A percentile compares a stretch with the other conserved stretches of the same genome.
Evolutionary conservation across 2,113 vertebrate species (phyloP).

Genomic region (Colinus virginianus): DNA sequence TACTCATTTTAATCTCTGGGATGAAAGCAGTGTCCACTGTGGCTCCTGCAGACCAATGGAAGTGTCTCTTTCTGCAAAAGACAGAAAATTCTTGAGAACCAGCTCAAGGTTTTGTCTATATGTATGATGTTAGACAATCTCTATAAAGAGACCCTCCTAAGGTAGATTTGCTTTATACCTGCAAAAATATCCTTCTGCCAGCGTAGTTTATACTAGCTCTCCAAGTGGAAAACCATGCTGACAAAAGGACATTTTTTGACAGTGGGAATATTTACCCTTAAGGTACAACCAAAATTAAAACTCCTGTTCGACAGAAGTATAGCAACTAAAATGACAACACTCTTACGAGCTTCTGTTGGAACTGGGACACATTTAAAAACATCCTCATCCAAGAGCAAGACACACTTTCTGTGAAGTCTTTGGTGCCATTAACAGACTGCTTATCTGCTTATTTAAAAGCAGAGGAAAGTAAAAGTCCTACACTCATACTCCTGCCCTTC

Average conservation of each 20-base stretch:
- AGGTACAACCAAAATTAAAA: not conserved
- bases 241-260: not conserved
- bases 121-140: not conserved
- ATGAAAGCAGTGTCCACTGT: not conserved
- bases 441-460: not conserved
- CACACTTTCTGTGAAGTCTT: rapidly evolving
- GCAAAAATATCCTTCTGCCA: not conserved
- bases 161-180: not conserved
- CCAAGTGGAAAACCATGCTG: not conserved
- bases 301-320: not conserved
- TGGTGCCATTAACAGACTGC: not conserved
- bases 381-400: not conserved
- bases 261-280: not conserved
- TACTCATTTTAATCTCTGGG: not conserved
- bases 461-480: not conserved
- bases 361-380: not conserved
- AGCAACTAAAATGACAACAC: not conserved
- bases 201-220: not conserved
- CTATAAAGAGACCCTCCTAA: not conserved
- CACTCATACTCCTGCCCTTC: not conserved
- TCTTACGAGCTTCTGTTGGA: not conserved
- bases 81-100: not conserved
- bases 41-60: not conserved
- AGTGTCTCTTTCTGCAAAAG: not conserved
- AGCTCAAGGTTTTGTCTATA: not conserved